Percentiles rank a stretch among this genome's conserved stretches.
Evolutionary conservation across 92 coral and sea anemone species (phyloP).

Genomic region (Siderastrea radians): DNA sequence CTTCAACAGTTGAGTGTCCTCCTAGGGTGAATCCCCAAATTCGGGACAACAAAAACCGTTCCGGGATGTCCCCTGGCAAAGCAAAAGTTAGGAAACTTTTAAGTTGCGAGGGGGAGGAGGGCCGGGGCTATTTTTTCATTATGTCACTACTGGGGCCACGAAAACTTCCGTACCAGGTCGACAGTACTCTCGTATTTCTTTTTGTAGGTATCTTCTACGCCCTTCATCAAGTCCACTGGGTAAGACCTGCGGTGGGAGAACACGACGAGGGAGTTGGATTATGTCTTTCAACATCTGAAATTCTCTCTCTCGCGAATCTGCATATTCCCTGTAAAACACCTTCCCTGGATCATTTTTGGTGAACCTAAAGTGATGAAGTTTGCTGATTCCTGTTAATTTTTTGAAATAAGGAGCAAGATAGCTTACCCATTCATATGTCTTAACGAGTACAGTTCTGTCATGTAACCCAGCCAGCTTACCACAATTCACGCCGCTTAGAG

Average conservation of each 20-base stretch:
- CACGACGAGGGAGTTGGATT: constrained; percentile 3
- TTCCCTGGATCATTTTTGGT: constrained; percentile 40
- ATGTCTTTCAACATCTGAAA: constrained; percentile 19
- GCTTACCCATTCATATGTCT: constrained; percentile 59
- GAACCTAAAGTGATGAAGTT: constrained; percentile 62
- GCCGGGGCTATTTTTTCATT: not conserved
- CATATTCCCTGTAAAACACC: constrained; percentile 52
- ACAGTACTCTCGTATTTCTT: constrained; percentile 41
- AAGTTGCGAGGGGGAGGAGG: not conserved
- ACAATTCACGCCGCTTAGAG: constrained; percentile 38
- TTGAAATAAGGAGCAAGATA: constrained; percentile 38
- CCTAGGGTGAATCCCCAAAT: not conserved
- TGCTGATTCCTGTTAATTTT: constrained; percentile 41
- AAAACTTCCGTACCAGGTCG: constrained; percentile 58
- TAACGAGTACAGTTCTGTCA: constrained; percentile 55
- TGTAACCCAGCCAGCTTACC: constrained; percentile 67
- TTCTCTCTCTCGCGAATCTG: constrained; percentile 33
- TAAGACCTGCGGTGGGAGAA: constrained; percentile 25
- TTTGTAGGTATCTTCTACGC: constrained; percentile 31
- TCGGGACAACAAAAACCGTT: too few relatives aligned
- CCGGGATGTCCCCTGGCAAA: too few relatives aligned
- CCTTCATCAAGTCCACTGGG: constrained; percentile 40
- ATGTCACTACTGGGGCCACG: constrained; percentile 50
- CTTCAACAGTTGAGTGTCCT: too few relatives aligned
- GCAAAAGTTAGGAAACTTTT: too few relatives aligned